Conservation (phyloP, 2,888 invertebrate species). For the Platycheirus rosarum region DNA sequence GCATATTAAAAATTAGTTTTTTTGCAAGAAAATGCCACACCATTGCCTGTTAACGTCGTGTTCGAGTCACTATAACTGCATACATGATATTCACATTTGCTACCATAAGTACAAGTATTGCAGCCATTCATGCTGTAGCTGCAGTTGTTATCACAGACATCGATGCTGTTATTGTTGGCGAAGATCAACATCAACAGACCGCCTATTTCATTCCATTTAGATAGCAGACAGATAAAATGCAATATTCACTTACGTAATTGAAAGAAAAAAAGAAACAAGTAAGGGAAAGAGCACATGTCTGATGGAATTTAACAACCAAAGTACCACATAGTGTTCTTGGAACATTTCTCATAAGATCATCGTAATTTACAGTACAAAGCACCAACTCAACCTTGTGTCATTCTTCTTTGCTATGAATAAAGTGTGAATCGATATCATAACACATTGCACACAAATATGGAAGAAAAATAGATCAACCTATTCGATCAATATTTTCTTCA, state of each 20-base stretch:
- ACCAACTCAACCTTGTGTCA: constrained; percentile 53
- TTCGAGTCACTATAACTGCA: constrained; percentile 62
- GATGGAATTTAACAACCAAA: constrained; percentile 9
- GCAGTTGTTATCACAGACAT: constrained; percentile 68
- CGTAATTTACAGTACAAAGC: constrained; percentile 61
- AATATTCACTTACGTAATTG: constrained; percentile 47
- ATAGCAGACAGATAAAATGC: constrained; percentile 21
- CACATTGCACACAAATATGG: constrained; percentile 48
- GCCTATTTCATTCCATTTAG: constrained; percentile 60
- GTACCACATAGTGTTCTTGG: constrained; percentile 28
- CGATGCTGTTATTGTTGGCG: constrained; percentile 71
- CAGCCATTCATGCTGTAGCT: constrained; percentile 64
- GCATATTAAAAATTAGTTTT: background rate
- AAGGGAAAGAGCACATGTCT: constrained; percentile 8
- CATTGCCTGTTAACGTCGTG: constrained; percentile 64
- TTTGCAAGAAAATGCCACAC: constrained; percentile 62
- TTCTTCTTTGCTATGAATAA: constrained; percentile 68
- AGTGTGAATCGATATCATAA: constrained; percentile 67
- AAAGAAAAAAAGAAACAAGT: constrained; percentile 38
- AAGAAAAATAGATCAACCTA: constrained; percentile 5
- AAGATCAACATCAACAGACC: constrained; percentile 33
- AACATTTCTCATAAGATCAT: constrained; percentile 48
- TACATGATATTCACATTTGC: constrained; percentile 68
- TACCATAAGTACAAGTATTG: constrained; percentile 70
- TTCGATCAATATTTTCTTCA: constrained; percentile 42